phyloP scores from a whole-genome alignment of 2,888 invertebrate genomes.

The Drosophila pullipes region DNA sequence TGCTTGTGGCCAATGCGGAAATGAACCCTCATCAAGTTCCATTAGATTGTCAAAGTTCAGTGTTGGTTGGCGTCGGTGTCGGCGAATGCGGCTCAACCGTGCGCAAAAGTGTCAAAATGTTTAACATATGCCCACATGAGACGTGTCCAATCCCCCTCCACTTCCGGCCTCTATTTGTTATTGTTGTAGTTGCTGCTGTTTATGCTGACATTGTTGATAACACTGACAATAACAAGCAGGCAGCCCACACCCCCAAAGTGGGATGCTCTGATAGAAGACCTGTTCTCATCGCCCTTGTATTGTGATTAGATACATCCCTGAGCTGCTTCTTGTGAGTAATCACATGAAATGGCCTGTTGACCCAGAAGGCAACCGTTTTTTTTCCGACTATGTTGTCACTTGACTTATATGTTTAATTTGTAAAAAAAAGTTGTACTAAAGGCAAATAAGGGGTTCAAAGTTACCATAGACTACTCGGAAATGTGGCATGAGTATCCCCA shows the following conservation, averaged over 20 bases:
- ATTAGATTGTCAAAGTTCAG: constrained; percentile 68
- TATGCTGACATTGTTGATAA: constrained; percentile 71
- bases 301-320: constrained; percentile 47
- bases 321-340: constrained; percentile 50
- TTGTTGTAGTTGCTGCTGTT: constrained; percentile 47
- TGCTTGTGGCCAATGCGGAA: constrained; percentile 25
- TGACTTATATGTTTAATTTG: neutral
- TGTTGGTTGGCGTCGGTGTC: constrained; percentile 35
- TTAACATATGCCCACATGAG: constrained; percentile 79
- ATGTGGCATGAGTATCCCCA: neutral
- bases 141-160: constrained; percentile 19
- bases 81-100: constrained; percentile 51
- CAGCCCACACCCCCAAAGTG: constrained; percentile 22
- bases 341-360: constrained; percentile 62
- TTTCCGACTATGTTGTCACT: neutral
- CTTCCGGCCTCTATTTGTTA: constrained; percentile 4
- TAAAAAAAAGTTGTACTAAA: neutral
- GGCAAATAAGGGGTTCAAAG: neutral
- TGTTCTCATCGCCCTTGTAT: constrained; percentile 24
- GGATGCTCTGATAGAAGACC: constrained; percentile 44
- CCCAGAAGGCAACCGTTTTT: constrained; percentile 19
- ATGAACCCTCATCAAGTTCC: constrained; percentile 69
- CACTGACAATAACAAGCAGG: constrained; percentile 73
- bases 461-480: neutral
- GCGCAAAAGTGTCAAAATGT: constrained; percentile 79